Evolutionary conservation across 2,797 vertebrate genomes (phyloP).

Genomic region (Menidia menidia): DNA sequence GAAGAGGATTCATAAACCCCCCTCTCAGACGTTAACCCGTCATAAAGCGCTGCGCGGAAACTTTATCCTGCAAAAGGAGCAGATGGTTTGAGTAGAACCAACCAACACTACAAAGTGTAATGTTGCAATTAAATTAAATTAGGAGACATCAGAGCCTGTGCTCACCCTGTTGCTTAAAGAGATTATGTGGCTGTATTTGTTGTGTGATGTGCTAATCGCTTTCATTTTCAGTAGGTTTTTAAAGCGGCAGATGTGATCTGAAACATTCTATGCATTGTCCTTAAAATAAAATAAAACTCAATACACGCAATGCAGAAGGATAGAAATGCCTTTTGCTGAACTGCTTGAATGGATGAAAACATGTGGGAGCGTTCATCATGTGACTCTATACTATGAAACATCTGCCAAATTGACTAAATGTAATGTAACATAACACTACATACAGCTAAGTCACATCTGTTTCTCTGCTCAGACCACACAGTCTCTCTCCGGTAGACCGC

Average conservation of each 20-base stretch:
- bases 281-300: neutral
- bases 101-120: conserved; percentile 43
- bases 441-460: neutral
- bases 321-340: neutral
- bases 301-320: neutral
- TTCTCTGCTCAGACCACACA: conserved; percentile 1
- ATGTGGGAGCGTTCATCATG: neutral
- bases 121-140: conserved; percentile 71
- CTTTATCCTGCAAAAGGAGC: conserved; percentile 40
- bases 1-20: no score
- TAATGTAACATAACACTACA: neutral
- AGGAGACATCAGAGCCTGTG: conserved; percentile 50
- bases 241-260: conserved; percentile 4
- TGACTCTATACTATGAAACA: neutral
- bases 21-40: neutral
- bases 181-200: neutral
- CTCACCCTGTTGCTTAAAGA: conserved; percentile 54
- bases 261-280: neutral
- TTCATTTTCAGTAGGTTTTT: neutral
- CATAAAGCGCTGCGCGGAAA: conserved; percentile 30
- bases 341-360: neutral
- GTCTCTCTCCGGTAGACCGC: neutral
- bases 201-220: neutral
- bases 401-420: neutral
- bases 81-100: conserved; percentile 65